phyloP scores from a whole-genome alignment of 2,113 vertebrate genomes.

The Hippocampus mohnikei region DNA sequence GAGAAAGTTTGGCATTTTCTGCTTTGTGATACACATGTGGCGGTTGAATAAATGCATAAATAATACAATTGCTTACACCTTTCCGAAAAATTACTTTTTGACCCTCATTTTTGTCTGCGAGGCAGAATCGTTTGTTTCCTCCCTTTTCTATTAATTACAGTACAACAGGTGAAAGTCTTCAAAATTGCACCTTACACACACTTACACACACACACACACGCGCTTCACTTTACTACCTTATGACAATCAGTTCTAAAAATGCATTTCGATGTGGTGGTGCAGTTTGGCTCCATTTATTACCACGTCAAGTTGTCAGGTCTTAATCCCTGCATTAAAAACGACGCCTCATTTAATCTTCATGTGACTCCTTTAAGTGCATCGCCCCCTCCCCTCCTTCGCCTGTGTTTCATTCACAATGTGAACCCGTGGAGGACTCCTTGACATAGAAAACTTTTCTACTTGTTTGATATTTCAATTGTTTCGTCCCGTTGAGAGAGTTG shows the following conservation, averaged over 20 bases:
- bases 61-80: neutral
- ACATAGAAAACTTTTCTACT: constrained; percentile 35
- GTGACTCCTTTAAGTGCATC: constrained; percentile 11
- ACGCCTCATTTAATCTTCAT: constrained; percentile 6
- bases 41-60: neutral
- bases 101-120: constrained; percentile 33
- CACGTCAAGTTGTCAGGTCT: constrained; percentile 6
- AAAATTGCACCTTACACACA: neutral
- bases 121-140: constrained; percentile 70
- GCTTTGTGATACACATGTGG: neutral
- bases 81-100: neutral
- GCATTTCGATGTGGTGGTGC: neutral
- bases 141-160: constrained; percentile 65
- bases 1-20: neutral
- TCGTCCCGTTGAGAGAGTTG: constrained; percentile 57
- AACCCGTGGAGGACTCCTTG: constrained; percentile 15
- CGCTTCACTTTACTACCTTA: constrained; percentile 17
- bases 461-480: constrained; percentile 65
- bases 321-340: constrained; percentile 10
- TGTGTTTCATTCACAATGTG: neutral
- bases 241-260: constrained; percentile 3
- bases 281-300: constrained; percentile 3
- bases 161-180: constrained; percentile 61
- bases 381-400: neutral
- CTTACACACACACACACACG: neutral